Percentiles rank a stretch among this genome's conserved stretches.
Evolutionary conservation across 2,888 invertebrate species (phyloP).

Genomic region (Nomada goodeniana): DNA sequence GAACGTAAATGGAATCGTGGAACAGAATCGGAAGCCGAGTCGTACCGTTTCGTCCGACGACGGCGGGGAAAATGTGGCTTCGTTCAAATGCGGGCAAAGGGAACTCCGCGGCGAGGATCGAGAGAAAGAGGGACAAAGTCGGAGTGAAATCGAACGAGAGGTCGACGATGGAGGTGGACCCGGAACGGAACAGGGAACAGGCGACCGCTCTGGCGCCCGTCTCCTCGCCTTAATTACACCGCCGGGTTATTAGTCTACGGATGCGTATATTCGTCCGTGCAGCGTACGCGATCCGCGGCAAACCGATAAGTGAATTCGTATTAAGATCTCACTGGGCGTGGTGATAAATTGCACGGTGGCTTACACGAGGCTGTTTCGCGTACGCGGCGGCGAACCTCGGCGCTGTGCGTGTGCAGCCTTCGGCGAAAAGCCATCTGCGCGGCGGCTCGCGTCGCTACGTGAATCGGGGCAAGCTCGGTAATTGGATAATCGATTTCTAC

Average conservation of each 20-base stretch:
- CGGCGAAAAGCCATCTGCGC: constrained; percentile 59
- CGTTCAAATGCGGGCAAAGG: background rate
- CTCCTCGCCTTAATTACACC: constrained; percentile 73
- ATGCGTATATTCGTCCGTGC: constrained; percentile 39
- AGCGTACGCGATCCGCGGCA: constrained; percentile 50
- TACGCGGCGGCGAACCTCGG: constrained; percentile 5
- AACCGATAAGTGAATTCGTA: constrained; percentile 78
- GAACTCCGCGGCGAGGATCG: constrained; percentile 26
- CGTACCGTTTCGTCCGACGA: background rate
- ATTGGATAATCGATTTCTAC: constrained; percentile 69
- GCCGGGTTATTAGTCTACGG: constrained; percentile 68
- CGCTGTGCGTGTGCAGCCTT: constrained; percentile 40
- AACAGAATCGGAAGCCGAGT: background rate
- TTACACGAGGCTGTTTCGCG: constrained; percentile 52
- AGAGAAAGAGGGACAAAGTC: background rate
- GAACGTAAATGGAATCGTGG: background rate
- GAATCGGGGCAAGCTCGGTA: constrained; percentile 44
- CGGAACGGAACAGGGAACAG: constrained; percentile 42
- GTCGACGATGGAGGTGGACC: constrained; percentile 11
- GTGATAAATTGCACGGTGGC: constrained; percentile 78
- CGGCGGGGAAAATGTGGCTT: background rate
- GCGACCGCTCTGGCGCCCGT: constrained; percentile 45
- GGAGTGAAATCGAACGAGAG: constrained; percentile 4
- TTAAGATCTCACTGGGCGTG: constrained; percentile 79
- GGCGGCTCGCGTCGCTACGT: constrained; percentile 19